These are phyloP conservation scores for Calidris pygmaea DNA, from an alignment of 2,113 vertebrate species.

Conservation along the genomic window DNA sequence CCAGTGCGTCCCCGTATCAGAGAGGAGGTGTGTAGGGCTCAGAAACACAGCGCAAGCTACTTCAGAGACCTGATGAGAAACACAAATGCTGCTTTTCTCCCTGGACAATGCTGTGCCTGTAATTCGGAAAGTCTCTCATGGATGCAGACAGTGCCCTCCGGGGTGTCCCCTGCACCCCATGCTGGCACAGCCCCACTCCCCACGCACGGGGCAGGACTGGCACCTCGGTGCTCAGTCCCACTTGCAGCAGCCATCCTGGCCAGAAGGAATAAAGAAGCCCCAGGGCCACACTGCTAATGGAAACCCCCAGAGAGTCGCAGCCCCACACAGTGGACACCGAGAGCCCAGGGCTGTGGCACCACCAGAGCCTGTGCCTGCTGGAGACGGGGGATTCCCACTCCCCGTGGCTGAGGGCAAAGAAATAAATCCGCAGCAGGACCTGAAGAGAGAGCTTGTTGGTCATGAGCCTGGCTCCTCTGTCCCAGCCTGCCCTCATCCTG, in stretches of 20 bases:
- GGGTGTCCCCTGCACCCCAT: background rate
- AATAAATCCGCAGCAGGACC: background rate
- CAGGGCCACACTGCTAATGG: rapidly evolving
- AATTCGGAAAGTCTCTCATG: background rate
- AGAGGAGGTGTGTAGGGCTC: background rate
- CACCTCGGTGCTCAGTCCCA: background rate
- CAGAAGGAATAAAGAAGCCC: background rate
- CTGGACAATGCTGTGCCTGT: rapidly evolving
- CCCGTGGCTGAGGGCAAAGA: background rate
- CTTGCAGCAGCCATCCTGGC: rapidly evolving
- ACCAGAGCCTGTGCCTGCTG: background rate
- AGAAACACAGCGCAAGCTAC: background rate
- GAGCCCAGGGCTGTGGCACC: background rate
- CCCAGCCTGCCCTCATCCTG: background rate
- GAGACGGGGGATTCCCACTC: background rate
- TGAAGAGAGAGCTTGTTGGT: background rate
- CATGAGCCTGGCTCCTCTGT: background rate
- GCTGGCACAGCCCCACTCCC: background rate
- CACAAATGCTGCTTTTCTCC: background rate
- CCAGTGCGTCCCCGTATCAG: background rate
- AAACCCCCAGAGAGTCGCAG: rapidly evolving
- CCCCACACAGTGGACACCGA: rapidly evolving
- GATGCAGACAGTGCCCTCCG: rapidly evolving
- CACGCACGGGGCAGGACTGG: background rate
- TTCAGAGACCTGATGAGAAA: background rate